These are phyloP conservation scores for Scelioninae gen. 1 DNA, from an alignment of 2,888 invertebrate species.

Conservation along the genomic window DNA sequence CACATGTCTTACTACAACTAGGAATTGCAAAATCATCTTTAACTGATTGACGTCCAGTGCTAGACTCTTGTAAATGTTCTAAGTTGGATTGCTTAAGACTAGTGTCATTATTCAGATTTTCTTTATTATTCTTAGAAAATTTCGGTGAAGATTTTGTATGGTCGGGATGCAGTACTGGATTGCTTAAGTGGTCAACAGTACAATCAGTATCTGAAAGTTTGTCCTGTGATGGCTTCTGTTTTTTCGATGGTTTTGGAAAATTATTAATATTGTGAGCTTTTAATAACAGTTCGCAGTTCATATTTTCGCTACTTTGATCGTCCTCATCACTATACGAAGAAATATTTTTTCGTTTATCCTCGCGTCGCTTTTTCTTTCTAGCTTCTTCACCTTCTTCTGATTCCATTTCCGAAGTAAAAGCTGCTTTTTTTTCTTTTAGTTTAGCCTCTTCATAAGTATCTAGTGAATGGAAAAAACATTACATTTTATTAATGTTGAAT, in stretches of 20 bases:
- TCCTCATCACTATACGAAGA: background rate
- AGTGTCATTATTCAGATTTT: too few species aligned
- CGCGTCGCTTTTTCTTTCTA: slow-evolving; percentile 21
- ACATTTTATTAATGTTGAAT: background rate
- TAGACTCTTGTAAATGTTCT: too few species aligned
- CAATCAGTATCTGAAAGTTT: background rate
- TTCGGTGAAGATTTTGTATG: background rate
- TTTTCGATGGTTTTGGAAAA: slow-evolving; percentile 6
- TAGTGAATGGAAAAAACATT: slow-evolving; percentile 18
- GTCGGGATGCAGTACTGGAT: too few species aligned
- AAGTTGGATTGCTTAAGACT: too few species aligned
- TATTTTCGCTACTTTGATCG: slow-evolving; percentile 11
- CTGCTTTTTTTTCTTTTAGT: slow-evolving; percentile 11
- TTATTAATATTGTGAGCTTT: background rate
- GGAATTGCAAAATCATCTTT: too few species aligned
- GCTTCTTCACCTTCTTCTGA: slow-evolving; percentile 13
- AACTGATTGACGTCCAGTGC: too few species aligned
- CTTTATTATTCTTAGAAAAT: too few species aligned
- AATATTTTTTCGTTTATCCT: background rate
- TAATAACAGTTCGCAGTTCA: background rate
- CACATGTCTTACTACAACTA: too few species aligned
- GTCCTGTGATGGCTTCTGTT: background rate
- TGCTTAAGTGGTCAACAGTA: too few species aligned
- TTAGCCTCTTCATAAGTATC: slow-evolving; percentile 27
- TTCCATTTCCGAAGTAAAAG: slow-evolving; percentile 9